Percentiles rank a stretch among this genome's conserved stretches.
phyloP scores from a whole-genome alignment of 2,888 invertebrate genomes.

The Portevinia maculata region DNA sequence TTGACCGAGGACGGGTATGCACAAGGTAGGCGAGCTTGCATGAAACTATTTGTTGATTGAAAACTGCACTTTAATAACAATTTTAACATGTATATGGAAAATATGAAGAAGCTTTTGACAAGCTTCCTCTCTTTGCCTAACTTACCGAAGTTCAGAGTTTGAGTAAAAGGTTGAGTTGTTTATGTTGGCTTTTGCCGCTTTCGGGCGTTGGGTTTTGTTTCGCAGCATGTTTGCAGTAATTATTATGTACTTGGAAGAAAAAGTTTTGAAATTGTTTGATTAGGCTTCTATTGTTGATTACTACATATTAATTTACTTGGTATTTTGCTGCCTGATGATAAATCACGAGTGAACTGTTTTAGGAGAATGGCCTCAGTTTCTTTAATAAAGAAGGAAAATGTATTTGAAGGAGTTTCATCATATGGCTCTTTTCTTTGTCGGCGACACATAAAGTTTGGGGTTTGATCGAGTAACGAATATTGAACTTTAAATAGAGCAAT shows the following conservation, averaged over 20 bases:
- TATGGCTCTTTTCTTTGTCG: no score
- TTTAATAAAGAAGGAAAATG: no score
- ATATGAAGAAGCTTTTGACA: slow-evolving; percentile 18
- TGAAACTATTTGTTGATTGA: slow-evolving; percentile 33
- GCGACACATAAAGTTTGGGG: no score
- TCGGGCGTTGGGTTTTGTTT: background rate
- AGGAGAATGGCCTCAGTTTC: no score
- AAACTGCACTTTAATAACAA: slow-evolving; percentile 4
- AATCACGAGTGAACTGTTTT: no score
- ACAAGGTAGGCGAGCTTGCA: slow-evolving; percentile 85
- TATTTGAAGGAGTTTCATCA: no score
- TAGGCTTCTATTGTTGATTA: background rate
- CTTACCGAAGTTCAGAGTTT: slow-evolving; percentile 41
- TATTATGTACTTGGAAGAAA: background rate
- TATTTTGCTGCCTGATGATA: no score
- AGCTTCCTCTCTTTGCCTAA: slow-evolving; percentile 22
- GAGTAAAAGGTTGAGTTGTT: slow-evolving; percentile 1
- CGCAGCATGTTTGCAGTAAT: slow-evolving; percentile 34
- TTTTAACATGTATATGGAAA: background rate
- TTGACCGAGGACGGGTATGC: slow-evolving; percentile 93
- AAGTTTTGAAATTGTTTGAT: background rate
- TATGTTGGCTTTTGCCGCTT: background rate
- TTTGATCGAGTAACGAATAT: no score
- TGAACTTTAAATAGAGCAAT: no score
- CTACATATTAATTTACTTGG: no score